phyloP scores from a whole-genome alignment of 1,140 invertebrate genomes.

The Drosophila kepulauana region DNA sequence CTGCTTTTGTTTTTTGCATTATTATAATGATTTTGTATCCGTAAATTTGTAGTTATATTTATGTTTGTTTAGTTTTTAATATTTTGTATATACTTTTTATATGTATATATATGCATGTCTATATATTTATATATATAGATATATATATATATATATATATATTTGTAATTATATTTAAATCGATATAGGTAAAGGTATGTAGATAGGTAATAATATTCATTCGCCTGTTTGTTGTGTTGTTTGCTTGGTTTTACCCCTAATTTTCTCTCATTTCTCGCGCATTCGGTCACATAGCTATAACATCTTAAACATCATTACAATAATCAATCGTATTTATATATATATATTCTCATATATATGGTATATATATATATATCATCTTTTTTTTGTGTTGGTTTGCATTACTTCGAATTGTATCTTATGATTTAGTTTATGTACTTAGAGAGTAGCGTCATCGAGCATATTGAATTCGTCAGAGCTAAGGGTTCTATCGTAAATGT shows the following conservation, averaged over 20 bases:
- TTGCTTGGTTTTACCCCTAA: constrained; percentile 62
- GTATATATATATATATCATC: constrained; percentile 51
- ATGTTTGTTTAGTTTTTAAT: constrained; percentile 71
- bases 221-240: constrained; percentile 78
- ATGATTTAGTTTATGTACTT: constrained; percentile 77
- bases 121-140: constrained; percentile 51
- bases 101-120: constrained; percentile 54
- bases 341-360: constrained; percentile 36
- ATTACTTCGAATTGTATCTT: constrained; percentile 76
- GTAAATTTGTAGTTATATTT: constrained; percentile 82
- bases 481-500: constrained; percentile 54
- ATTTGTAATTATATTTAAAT: constrained; percentile 73
- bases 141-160: constrained; percentile 38
- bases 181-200: constrained; percentile 83
- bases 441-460: constrained; percentile 83
- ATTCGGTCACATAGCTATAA: constrained; percentile 80
- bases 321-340: constrained; percentile 70
- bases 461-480: constrained; percentile 82
- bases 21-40: constrained; percentile 63
- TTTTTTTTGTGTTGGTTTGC: constrained; percentile 57
- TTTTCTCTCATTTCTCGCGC: constrained; percentile 57
- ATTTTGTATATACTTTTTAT: constrained; percentile 69
- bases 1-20: constrained; percentile 51
- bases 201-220: constrained; percentile 83
- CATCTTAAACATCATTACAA: constrained; percentile 83